These are phyloP conservation scores for Nannospalax galili DNA, from an alignment of 2,113 vertebrate genomes.

Conservation along the genomic window DNA sequence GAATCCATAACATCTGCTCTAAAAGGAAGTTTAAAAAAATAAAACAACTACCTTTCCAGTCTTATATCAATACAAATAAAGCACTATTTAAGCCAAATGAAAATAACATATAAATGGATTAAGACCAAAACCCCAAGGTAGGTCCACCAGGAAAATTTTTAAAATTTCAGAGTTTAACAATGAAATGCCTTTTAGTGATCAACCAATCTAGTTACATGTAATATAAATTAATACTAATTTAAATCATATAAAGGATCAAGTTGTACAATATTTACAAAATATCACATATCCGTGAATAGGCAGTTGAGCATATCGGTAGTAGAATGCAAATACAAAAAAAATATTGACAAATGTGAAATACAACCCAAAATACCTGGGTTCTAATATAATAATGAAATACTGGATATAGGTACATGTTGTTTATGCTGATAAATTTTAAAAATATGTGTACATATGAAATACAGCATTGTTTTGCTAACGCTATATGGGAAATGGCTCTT, in stretches of 20 bases:
- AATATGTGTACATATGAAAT: constrained; percentile 49
- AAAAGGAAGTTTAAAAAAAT: constrained; percentile 52
- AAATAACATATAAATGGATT: constrained; percentile 8
- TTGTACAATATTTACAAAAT: constrained; percentile 79
- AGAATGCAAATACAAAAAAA: constrained; percentile 67
- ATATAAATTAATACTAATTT: constrained; percentile 75
- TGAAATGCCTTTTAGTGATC: constrained; percentile 65
- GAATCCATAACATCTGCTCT: constrained; percentile 50
- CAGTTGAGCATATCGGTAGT: constrained; percentile 59
- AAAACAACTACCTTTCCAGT: constrained; percentile 50
- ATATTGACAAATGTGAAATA: constrained; percentile 64
- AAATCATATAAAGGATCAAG: constrained; percentile 73
- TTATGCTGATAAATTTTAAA: constrained; percentile 63
- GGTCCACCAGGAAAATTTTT: constrained; percentile 39
- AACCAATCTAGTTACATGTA: constrained; percentile 68
- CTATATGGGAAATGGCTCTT: constrained; percentile 21
- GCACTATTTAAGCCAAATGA: constrained; percentile 53
- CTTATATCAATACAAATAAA: constrained; percentile 58
- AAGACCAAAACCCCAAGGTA: constrained; percentile 50
- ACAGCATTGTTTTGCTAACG: constrained; percentile 54
- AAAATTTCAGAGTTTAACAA: constrained; percentile 58
- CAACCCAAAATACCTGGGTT: constrained; percentile 35
- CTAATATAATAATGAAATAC: constrained; percentile 45
- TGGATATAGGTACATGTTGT: constrained; percentile 44
- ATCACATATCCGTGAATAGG: constrained; percentile 58